A percentile compares a stretch with the other conserved stretches of the same genome.
Conservation (phyloP, 35 echinoderm and acorn worm genomes). For the Acanthaster planci region DNA sequence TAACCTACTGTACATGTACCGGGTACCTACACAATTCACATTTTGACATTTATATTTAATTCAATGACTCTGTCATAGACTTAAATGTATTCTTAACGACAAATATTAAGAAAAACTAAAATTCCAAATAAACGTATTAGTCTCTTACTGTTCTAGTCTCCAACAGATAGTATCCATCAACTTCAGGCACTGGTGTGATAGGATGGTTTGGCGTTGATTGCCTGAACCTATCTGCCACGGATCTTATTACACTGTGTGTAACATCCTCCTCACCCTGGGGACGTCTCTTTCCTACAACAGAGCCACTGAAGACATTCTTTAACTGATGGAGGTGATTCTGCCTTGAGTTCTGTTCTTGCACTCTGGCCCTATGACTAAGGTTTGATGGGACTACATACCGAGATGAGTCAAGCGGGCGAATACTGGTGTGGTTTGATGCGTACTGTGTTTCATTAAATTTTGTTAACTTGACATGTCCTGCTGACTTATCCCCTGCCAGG, state of each 20-base stretch:
- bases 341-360: too few species aligned
- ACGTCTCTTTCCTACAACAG: background rate
- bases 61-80: too few species aligned
- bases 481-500: background rate
- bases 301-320: background rate
- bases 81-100: too few species aligned
- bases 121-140: background rate
- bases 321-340: background rate
- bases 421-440: constrained; percentile 7
- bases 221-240: constrained; percentile 11
- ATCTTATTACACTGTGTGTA: constrained; percentile 17
- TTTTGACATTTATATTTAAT: too few species aligned
- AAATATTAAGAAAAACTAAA: too few species aligned
- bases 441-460: constrained; percentile 1
- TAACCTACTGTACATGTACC: too few species aligned
- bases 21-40: too few species aligned
- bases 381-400: background rate
- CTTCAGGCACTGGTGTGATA: constrained; percentile 44
- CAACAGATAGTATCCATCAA: constrained; percentile 82
- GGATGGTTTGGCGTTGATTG: background rate
- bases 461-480: constrained; percentile 2
- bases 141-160: constrained; percentile 86
- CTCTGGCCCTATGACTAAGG: background rate
- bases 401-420: background rate
- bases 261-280: background rate